These are phyloP conservation scores for Microcebus jonahi DNA, from an alignment of 2,113 vertebrate genomes.

Conservation along the genomic window DNA sequence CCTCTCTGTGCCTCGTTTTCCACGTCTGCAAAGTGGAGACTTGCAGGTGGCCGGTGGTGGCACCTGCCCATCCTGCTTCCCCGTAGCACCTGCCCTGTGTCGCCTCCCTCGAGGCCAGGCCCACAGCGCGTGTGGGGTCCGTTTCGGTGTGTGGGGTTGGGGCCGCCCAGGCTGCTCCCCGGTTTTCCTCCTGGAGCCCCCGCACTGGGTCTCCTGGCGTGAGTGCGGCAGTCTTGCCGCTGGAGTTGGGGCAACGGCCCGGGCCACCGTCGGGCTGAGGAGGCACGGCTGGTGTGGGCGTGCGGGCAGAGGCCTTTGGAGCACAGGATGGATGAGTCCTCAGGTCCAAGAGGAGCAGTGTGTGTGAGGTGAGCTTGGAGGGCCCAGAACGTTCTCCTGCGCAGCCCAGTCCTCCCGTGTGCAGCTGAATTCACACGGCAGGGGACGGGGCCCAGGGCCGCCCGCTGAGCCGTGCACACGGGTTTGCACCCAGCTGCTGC, in stretches of 20 bases:
- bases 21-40: too few species aligned
- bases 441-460: background rate
- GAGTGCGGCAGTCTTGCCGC: fast-evolving
- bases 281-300: background rate
- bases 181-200: too few species aligned
- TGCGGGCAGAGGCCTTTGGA: background rate
- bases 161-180: background rate
- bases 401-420: background rate
- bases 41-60: fast-evolving
- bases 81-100: fast-evolving
- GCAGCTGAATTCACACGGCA: fast-evolving
- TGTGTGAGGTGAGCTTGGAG: background rate
- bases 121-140: fast-evolving
- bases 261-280: background rate
- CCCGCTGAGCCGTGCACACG: fast-evolving
- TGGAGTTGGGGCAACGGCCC: background rate
- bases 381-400: background rate
- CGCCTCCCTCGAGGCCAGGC: fast-evolving
- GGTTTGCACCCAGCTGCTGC: too few species aligned
- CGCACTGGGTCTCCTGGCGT: fast-evolving
- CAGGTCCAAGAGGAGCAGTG: background rate
- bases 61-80: fast-evolving
- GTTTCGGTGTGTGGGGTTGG: fast-evolving
- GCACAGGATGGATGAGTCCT: background rate
- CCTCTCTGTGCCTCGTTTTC: too few species aligned